Evolutionary conservation across 2,797 vertebrate genomes (phyloP).

Genomic region (Lerista edwardsae): DNA sequence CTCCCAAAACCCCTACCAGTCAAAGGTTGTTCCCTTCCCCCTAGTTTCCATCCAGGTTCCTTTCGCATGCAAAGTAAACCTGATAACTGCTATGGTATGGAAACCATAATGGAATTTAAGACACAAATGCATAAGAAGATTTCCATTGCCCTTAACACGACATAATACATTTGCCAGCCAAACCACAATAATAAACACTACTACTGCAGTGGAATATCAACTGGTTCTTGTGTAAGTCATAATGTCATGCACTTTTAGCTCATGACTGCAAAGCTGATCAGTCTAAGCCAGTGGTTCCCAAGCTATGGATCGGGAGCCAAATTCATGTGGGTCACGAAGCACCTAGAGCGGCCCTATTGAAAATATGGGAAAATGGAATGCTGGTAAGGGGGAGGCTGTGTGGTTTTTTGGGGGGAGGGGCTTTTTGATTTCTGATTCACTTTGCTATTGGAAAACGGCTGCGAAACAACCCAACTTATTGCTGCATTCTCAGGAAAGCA

Average conservation of each 20-base stretch:
- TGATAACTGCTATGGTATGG: neutral
- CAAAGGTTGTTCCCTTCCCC: neutral
- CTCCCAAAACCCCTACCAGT: neutral
- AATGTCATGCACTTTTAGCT: neutral
- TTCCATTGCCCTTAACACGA: neutral
- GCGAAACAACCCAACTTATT: too few species aligned
- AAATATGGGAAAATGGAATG: too few species aligned
- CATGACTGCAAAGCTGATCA: neutral
- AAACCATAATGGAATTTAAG: neutral
- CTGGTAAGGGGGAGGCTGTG: too few species aligned
- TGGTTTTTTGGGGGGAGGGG: too few species aligned
- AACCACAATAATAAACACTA: neutral
- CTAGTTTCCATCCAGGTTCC: neutral
- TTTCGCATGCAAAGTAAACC: neutral
- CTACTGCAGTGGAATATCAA: neutral
- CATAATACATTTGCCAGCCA: neutral
- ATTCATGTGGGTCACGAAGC: too few species aligned
- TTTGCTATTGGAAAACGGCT: too few species aligned
- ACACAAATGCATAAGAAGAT: neutral
- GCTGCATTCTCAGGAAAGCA: too few species aligned
- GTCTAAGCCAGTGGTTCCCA: too few species aligned
- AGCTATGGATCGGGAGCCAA: too few species aligned
- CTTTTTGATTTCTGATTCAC: too few species aligned
- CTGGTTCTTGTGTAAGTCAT: too few species aligned
- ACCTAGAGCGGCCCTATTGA: too few species aligned